phyloP scores from a whole-genome alignment of 2,797 vertebrate species.

The Leptoclinus maculatus region DNA sequence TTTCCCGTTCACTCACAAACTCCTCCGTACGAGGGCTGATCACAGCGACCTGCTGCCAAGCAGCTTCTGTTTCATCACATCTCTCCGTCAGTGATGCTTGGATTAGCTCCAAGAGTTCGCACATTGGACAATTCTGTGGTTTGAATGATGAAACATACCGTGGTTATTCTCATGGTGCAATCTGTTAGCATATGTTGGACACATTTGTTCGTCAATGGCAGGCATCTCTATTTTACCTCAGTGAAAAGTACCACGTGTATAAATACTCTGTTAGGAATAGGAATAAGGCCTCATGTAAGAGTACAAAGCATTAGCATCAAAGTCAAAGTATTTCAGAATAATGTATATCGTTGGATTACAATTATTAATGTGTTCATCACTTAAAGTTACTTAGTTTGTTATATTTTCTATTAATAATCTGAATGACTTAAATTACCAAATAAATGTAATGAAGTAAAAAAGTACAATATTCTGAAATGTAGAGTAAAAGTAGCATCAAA shows the following conservation, averaged over 20 bases:
- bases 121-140: not conserved
- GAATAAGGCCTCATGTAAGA: too few relatives aligned
- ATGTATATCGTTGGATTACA: too few relatives aligned
- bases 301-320: too few relatives aligned
- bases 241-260: not conserved
- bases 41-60: slow-evolving; percentile 19
- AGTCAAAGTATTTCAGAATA: not conserved
- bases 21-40: slow-evolving; percentile 19
- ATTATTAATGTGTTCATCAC: too few relatives aligned
- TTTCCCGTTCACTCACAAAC: slow-evolving; percentile 27
- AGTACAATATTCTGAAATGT: too few relatives aligned
- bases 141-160: not conserved
- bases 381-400: too few relatives aligned
- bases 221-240: too few relatives aligned
- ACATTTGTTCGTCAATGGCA: not conserved
- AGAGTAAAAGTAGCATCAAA: not conserved
- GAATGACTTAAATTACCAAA: too few relatives aligned
- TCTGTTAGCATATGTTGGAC: not conserved
- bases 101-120: not conserved
- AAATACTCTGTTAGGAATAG: too few relatives aligned
- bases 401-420: too few relatives aligned
- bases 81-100: not conserved
- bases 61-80: slow-evolving; percentile 12
- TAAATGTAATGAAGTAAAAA: too few relatives aligned
- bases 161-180: not conserved